Evolutionary conservation across 1,140 invertebrate genomes (phyloP), one percentile per base, ranked within the genome.

Genomic region (Elymnias hypermnestra): DNA sequence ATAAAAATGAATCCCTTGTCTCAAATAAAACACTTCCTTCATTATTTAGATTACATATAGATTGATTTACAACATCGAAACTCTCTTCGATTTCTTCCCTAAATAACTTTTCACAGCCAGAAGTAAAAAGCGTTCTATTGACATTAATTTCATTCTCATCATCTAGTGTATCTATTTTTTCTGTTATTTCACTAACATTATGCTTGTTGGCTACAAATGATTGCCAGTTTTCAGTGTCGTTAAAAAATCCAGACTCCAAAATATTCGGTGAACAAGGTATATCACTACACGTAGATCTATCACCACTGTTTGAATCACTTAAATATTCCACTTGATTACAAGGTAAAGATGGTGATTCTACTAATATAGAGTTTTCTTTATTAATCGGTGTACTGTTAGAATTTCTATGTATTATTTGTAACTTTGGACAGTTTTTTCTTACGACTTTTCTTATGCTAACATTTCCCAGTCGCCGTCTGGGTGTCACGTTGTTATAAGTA

Each of bases 301-400:
- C 67, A 9, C 58, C 58, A 5, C 28, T 51, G 0, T n/a, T n/a
- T n/a, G 75, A 72, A 38, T 78, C 70, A 38, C 55, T 53, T 19
- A 84, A 52, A 53, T 70, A 84, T 54, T 84, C 71, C 9, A 77
- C 57, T 69, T 84, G 79, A 63, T 84, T 84, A 18, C 74, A 82
- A 0, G 81, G 81, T 21, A 84, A 50, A 5, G 69, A 65, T 1
- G 81, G 81, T 3, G 77, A 82, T 41, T 77, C 43, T 33, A 35
- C n/a, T 18, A 53, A 36, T 3, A 40, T 46, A 22, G 36, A 12
- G 28, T 50, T 43, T 42, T 51, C 28, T 40, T 26, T 22, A 18
- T 45, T 15, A 51, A 44, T 55, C 23, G 68, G 60, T 9, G 53
- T 73, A 37, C 52, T 63, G 13, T 64, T 62, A 4, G 13, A 1